phyloP scores from a whole-genome alignment of 2,113 vertebrate genomes.

The Takifugu flavidus region DNA sequence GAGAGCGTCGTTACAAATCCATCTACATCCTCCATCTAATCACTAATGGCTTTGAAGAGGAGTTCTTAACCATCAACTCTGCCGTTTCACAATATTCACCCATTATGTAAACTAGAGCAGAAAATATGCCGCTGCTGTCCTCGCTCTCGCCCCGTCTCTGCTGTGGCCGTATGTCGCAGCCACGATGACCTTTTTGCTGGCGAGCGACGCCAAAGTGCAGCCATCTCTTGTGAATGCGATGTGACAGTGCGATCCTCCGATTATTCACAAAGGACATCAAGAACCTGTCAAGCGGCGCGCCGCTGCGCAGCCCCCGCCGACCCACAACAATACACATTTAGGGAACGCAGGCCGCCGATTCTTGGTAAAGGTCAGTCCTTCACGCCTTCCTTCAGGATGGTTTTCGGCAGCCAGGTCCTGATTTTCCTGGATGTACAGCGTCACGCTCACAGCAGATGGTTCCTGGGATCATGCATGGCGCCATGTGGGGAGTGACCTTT shows the following conservation, averaged over 20 bases:
- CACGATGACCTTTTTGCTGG: slow-evolving; percentile 35
- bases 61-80: slow-evolving; percentile 49
- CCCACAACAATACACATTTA: neutral
- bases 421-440: slow-evolving; percentile 26
- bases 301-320: too few relatives aligned
- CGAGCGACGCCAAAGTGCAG: slow-evolving; percentile 40
- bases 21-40: slow-evolving; percentile 61
- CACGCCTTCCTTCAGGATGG: slow-evolving; percentile 22
- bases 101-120: slow-evolving; percentile 57
- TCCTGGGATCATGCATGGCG: slow-evolving; percentile 37
- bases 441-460: slow-evolving; percentile 24
- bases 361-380: slow-evolving; percentile 44
- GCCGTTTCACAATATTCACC: slow-evolving; percentile 43
- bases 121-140: slow-evolving; percentile 32
- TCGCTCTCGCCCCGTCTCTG: slow-evolving; percentile 10
- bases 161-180: slow-evolving; percentile 22
- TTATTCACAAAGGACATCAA: slow-evolving; percentile 13
- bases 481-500: slow-evolving; percentile 62
- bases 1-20: slow-evolving; percentile 63
- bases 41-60: slow-evolving; percentile 67
- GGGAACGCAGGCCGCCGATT: neutral
- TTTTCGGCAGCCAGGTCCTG: slow-evolving; percentile 10
- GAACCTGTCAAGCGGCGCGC: slow-evolving; percentile 22
- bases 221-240: slow-evolving; percentile 34
- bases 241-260: slow-evolving; percentile 28